phyloP scores from a whole-genome alignment of 2,113 vertebrate species.

The Progne subis region DNA sequence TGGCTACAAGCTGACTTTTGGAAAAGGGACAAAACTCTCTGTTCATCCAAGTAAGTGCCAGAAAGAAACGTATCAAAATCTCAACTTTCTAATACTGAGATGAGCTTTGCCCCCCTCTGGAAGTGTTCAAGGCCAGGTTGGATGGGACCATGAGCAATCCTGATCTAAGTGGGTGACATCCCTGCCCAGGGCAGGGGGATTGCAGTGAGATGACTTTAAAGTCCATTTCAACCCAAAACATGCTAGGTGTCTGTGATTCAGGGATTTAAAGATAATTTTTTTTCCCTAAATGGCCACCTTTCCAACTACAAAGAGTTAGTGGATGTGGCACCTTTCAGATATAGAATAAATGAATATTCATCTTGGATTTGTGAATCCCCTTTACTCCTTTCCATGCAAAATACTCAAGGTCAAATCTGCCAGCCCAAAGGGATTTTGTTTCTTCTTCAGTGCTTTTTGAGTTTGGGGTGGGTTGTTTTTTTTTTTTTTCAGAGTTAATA shows the following conservation, averaged over 20 bases:
- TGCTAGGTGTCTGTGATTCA: background rate
- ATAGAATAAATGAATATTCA: background rate
- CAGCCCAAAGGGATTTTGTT: background rate
- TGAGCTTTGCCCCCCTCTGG: background rate
- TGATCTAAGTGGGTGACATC: background rate
- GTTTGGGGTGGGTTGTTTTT: background rate
- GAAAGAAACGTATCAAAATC: background rate
- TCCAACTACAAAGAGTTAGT: background rate
- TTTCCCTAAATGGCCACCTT: background rate
- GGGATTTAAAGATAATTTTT: background rate
- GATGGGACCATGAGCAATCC: background rate
- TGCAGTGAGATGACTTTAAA: background rate
- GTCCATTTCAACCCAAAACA: background rate
- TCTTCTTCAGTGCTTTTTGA: background rate
- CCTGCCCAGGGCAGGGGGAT: background rate
- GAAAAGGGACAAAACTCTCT: background rate
- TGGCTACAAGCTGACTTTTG: background rate
- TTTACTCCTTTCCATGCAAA: background rate
- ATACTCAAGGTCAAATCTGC: background rate
- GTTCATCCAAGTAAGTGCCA: constrained; percentile 49
- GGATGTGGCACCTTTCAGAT: background rate
- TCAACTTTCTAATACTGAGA: background rate
- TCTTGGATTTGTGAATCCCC: background rate
- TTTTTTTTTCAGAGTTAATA: background rate
- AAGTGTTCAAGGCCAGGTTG: background rate